Evolutionary conservation across 2,113 vertebrate species (phyloP).

Genomic region (Odontesthes bonariensis): DNA sequence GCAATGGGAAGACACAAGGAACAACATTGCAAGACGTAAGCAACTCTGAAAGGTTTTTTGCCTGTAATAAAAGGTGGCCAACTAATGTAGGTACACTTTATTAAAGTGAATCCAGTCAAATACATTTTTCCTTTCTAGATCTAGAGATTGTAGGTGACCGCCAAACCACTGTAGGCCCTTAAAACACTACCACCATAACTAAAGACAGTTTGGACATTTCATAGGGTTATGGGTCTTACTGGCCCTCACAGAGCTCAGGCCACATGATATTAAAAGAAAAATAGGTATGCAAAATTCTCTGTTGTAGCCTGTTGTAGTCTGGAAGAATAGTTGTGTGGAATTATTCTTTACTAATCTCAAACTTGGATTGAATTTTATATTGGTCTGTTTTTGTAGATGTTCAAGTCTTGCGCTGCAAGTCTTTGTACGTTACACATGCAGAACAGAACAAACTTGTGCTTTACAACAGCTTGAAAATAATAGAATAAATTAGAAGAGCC

Average conservation of each 20-base stretch:
- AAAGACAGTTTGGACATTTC: conserved; percentile 16
- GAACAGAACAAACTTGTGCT: too few relatives aligned
- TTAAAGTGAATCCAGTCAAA: not conserved
- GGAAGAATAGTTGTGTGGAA: conserved; percentile 47
- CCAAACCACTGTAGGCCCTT: not conserved
- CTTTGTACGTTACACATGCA: too few relatives aligned
- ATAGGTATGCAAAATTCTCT: conserved; percentile 41
- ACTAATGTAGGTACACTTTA: not conserved
- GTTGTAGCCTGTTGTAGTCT: conserved; percentile 47
- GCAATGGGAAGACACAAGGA: conserved; percentile 83
- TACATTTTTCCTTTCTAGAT: not conserved
- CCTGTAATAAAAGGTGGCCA: not conserved
- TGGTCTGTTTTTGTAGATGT: too few relatives aligned
- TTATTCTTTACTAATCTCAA: conserved; percentile 41
- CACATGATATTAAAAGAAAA: conserved; percentile 42
- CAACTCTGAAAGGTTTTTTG: not conserved
- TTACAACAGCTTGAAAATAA: too few relatives aligned
- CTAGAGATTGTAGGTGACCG: not conserved
- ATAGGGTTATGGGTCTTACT: conserved; percentile 25
- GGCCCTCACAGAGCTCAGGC: conserved; percentile 31
- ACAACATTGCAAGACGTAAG: conserved; percentile 87
- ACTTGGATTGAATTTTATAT: too few relatives aligned
- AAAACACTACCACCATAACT: too few relatives aligned
- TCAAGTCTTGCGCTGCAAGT: too few relatives aligned
- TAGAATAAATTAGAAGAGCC: too few relatives aligned